Percentiles rank a stretch among this genome's conserved stretches.
Conservation (phyloP, 2,113 vertebrate genomes). For the Verasper variegatus region DNA sequence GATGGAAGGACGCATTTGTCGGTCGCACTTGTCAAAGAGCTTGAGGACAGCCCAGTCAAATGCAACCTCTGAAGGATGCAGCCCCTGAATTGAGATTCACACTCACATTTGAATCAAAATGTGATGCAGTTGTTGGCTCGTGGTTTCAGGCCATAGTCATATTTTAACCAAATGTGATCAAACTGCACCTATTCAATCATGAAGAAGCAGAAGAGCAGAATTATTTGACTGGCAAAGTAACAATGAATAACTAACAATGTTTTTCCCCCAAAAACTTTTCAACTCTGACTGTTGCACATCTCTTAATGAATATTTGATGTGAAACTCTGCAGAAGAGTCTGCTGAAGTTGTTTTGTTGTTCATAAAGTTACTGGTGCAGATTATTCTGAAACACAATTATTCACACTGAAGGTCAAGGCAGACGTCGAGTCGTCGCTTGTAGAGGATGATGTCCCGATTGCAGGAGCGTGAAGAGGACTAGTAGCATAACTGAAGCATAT, state of each 20-base stretch:
- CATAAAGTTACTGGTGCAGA: slow-evolving; percentile 6
- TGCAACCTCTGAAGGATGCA: no score
- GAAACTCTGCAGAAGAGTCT: background rate
- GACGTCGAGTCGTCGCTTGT: background rate
- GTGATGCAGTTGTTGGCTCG: background rate
- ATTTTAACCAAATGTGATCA: background rate
- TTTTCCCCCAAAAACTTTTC: background rate
- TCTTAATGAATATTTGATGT: slow-evolving; percentile 8
- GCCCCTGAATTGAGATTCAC: background rate
- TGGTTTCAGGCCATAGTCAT: no score
- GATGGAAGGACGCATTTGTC: no score
- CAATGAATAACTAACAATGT: background rate
- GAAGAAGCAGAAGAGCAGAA: background rate
- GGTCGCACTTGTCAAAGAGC: no score
- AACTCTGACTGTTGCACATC: background rate
- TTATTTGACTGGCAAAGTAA: background rate
- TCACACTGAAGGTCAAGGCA: background rate
- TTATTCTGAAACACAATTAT: background rate
- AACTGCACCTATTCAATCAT: background rate
- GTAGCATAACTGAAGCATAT: slow-evolving; percentile 2
- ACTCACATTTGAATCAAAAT: background rate
- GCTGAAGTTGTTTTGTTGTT: background rate
- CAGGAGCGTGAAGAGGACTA: background rate
- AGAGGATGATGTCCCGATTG: background rate
- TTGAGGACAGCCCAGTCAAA: no score